phyloP scores from a whole-genome alignment of 2,888 invertebrate species.

The Andrena dorsata region DNA sequence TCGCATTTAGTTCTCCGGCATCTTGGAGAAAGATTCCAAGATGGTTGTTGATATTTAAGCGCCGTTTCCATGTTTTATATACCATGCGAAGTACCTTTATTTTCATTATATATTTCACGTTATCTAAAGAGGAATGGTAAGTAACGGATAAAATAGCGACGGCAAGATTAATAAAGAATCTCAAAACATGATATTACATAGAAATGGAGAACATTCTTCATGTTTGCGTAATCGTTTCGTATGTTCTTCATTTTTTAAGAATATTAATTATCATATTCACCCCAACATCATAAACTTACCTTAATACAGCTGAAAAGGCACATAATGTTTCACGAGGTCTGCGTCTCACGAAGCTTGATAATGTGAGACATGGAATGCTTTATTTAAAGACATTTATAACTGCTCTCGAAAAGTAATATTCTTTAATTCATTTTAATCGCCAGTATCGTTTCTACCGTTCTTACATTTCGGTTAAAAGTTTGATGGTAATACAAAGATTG shows the following conservation, averaged over 20 bases:
- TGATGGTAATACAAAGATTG: slow-evolving; percentile 2
- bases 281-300: slow-evolving; percentile 53
- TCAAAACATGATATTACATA: slow-evolving; percentile 17
- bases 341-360: background rate
- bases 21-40: slow-evolving; percentile 38
- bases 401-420: background rate
- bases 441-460: background rate
- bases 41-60: slow-evolving; percentile 40
- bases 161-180: slow-evolving; percentile 56
- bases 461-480: slow-evolving; percentile 16
- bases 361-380: slow-evolving; percentile 4
- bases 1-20: slow-evolving; percentile 52
- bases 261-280: slow-evolving; percentile 19
- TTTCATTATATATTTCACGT: slow-evolving; percentile 45
- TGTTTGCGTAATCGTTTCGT: slow-evolving; percentile 37
- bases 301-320: slow-evolving; percentile 25
- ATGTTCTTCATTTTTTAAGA: slow-evolving; percentile 42
- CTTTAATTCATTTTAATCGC: background rate
- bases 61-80: slow-evolving; percentile 43
- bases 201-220: slow-evolving; percentile 56
- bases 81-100: slow-evolving; percentile 49
- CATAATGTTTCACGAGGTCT: slow-evolving; percentile 1
- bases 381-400: slow-evolving; percentile 1
- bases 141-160: slow-evolving; percentile 49
- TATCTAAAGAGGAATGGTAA: slow-evolving; percentile 60